A percentile compares a stretch with the other conserved stretches of the same genome.
phyloP scores from a whole-genome alignment of 2,888 invertebrate genomes.

The Tetropium fuscum region DNA sequence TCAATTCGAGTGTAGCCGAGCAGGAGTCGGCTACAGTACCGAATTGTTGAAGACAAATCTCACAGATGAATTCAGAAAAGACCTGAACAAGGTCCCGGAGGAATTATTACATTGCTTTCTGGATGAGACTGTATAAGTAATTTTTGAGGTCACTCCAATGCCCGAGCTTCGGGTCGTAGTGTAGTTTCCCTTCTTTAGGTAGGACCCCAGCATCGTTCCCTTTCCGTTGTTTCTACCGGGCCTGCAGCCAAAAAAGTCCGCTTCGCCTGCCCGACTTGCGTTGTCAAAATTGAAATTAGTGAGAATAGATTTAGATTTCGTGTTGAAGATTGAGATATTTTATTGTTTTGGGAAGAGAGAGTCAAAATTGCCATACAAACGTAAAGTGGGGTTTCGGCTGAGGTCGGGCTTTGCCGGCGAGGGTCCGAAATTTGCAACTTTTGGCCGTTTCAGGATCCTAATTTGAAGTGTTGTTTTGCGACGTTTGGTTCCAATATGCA shows the following conservation, averaged over 20 bases:
- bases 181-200: conserved; percentile 64
- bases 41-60: conserved; percentile 65
- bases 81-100: conserved; percentile 62
- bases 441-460: conserved; percentile 60
- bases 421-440: conserved; percentile 49
- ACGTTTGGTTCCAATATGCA: conserved; percentile 67
- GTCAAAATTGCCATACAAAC: conserved; percentile 15
- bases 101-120: conserved; percentile 66
- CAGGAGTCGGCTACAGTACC: conserved; percentile 49
- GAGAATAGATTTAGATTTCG: conserved; percentile 45
- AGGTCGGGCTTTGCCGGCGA: conserved; percentile 30
- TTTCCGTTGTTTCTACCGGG: conserved; percentile 38
- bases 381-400: conserved; percentile 15
- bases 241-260: not conserved
- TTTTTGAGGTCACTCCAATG: conserved; percentile 67
- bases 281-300: conserved; percentile 30
- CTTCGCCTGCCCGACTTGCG: not conserved
- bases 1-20: conserved; percentile 56
- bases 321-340: conserved; percentile 43
- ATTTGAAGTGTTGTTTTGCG: conserved; percentile 53
- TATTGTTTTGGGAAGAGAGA: conserved; percentile 34
- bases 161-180: conserved; percentile 57
- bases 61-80: conserved; percentile 67
- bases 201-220: conserved; percentile 61
- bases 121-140: conserved; percentile 68